These are phyloP conservation scores for Gobius niger DNA, from an alignment of 2,113 vertebrate species.

Conservation along the genomic window DNA sequence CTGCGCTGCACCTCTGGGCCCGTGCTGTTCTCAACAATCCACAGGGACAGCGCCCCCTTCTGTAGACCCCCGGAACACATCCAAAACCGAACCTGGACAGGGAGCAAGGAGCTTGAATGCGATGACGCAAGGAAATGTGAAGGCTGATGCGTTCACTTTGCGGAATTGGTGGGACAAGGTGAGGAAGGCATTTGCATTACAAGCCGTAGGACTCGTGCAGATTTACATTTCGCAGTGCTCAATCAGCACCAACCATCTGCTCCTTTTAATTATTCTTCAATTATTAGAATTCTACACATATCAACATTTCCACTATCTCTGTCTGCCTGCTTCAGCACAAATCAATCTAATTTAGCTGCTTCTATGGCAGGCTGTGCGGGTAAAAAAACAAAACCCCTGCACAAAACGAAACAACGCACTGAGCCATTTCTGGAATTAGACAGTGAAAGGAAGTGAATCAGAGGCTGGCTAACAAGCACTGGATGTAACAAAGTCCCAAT, in stretches of 20 bases:
- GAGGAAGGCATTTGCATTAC: constrained; percentile 18
- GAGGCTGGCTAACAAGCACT: constrained; percentile 30
- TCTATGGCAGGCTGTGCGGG: constrained; percentile 28
- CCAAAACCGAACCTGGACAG: constrained; percentile 85
- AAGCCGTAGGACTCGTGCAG: constrained; percentile 14
- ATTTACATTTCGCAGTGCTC: constrained; percentile 30
- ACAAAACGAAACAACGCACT: constrained; percentile 27
- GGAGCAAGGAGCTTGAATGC: not conserved
- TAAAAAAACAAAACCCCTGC: constrained; percentile 24
- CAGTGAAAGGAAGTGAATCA: constrained; percentile 16
- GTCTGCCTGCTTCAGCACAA: constrained; percentile 33
- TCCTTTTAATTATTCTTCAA: constrained; percentile 47
- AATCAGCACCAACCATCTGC: constrained; percentile 49
- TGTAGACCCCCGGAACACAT: constrained; percentile 82
- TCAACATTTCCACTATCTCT: constrained; percentile 29
- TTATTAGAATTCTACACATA: constrained; percentile 49
- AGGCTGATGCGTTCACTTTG: not conserved
- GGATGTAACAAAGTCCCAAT: constrained; percentile 32
- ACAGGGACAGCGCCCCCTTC: constrained; percentile 83
- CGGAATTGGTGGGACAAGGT: not conserved
- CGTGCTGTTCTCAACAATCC: constrained; percentile 88
- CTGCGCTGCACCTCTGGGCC: constrained; percentile 80
- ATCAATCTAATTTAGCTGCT: constrained; percentile 26
- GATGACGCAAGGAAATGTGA: not conserved
- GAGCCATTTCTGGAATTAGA: constrained; percentile 29